These are phyloP conservation scores for Cantharis flavilabris DNA, from an alignment of 2,888 invertebrate genomes.

Conservation along the genomic window DNA sequence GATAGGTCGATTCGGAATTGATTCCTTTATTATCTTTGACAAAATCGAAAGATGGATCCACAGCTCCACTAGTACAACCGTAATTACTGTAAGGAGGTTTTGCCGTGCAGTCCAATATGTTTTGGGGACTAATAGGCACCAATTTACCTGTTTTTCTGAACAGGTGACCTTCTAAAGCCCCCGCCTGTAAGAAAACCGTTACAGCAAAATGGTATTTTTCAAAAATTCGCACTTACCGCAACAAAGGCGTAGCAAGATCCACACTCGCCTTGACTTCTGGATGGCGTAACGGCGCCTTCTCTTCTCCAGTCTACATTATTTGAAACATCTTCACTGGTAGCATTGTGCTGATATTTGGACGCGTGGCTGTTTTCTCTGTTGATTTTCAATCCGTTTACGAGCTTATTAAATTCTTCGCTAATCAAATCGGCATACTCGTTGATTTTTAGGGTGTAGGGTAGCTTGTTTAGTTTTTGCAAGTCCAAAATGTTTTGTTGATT, in stretches of 20 bases:
- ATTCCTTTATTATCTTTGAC: conserved; percentile 54
- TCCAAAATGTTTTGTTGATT: conserved; percentile 36
- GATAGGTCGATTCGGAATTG: conserved; percentile 59
- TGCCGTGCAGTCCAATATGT: conserved; percentile 56
- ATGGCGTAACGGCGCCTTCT: conserved; percentile 59
- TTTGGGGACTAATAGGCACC: conserved; percentile 57
- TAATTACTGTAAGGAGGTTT: conserved; percentile 49
- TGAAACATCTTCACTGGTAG: conserved; percentile 47
- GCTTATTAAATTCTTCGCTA: conserved; percentile 30
- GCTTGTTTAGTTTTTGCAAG: not conserved
- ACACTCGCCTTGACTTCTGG: conserved; percentile 63
- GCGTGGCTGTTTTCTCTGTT: conserved; percentile 10
- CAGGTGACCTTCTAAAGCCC: conserved; percentile 56
- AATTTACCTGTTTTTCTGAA: conserved; percentile 54
- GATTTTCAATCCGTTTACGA: conserved; percentile 18
- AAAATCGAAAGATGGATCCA: conserved; percentile 55
- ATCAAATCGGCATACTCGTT: conserved; percentile 30
- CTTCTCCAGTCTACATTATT: conserved; percentile 59
- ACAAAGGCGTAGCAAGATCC: conserved; percentile 72
- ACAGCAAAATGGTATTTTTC: not conserved
- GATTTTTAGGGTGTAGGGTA: conserved; percentile 3
- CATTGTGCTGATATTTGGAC: conserved; percentile 3
- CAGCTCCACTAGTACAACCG: conserved; percentile 57
- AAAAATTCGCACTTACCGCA: conserved; percentile 51
- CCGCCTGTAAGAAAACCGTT: conserved; percentile 51